phyloP scores from a whole-genome alignment of 1,140 invertebrate species.

The Bilobella aurantiaca region DNA sequence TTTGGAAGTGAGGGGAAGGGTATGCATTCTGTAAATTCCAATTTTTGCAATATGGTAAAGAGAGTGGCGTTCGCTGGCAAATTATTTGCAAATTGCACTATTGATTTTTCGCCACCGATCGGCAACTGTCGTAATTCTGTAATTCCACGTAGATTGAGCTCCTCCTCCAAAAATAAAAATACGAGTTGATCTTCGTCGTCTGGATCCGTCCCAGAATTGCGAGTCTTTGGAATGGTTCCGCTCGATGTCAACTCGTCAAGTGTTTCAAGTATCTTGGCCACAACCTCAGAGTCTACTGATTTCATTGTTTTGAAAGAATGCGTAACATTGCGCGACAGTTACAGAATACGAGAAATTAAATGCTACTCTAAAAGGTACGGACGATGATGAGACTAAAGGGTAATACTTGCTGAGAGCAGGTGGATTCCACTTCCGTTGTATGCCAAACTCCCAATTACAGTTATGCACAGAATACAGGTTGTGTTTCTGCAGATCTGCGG shows the following conservation, averaged over 20 bases:
- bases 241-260: not conserved
- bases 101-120: not conserved
- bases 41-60: not conserved
- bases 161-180: slow-evolving; percentile 9
- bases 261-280: not conserved
- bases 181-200: not conserved
- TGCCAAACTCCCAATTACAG: no score
- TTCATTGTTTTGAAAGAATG: not conserved
- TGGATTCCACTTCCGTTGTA: no score
- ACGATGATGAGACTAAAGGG: no score
- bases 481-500: no score
- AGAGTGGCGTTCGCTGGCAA: not conserved
- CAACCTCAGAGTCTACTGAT: not conserved
- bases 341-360: no score
- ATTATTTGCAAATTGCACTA: not conserved
- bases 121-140: not conserved
- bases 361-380: no score
- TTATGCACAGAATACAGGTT: no score
- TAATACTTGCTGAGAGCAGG: no score
- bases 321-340: no score
- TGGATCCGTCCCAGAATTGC: not conserved
- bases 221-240: not conserved
- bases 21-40: slow-evolving; percentile 1
- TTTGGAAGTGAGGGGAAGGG: not conserved
- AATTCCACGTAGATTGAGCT: not conserved